phyloP scores from a whole-genome alignment of 2,797 vertebrate genomes.

The Salarias fasciatus region DNA sequence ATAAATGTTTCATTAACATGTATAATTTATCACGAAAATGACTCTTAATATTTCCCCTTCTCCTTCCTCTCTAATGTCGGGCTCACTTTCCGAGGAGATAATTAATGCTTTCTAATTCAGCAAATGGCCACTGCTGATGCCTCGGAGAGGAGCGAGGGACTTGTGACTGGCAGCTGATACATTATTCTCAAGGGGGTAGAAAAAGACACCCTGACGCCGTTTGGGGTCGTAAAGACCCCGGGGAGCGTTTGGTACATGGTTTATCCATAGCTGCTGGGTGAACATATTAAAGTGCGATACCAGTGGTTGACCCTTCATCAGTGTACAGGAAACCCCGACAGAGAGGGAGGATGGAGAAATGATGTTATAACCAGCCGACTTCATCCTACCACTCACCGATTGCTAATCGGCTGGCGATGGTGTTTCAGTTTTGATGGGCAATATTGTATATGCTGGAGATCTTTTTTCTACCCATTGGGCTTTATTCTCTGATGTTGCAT shows the following conservation, averaged over 20 bases:
- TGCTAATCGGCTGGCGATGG: too few relatives aligned
- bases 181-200: slow-evolving; percentile 42
- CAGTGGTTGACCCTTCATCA: slow-evolving; percentile 18
- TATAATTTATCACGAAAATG: slow-evolving; percentile 73
- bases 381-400: too few relatives aligned
- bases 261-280: slow-evolving; percentile 9
- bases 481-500: too few relatives aligned
- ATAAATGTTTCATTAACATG: slow-evolving; percentile 75
- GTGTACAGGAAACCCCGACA: not conserved
- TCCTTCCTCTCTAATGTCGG: slow-evolving; percentile 56
- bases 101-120: slow-evolving; percentile 76
- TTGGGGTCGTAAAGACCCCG: slow-evolving; percentile 42
- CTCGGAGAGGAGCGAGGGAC: slow-evolving; percentile 32
- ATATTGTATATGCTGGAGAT: too few relatives aligned
- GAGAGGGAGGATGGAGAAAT: not conserved
- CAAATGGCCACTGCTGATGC: slow-evolving; percentile 62
- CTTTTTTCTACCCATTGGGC: too few relatives aligned
- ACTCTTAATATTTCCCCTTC: slow-evolving; percentile 57
- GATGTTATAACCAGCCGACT: too few relatives aligned
- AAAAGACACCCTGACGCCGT: slow-evolving; percentile 30
- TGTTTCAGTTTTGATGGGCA: too few relatives aligned
- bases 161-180: slow-evolving; percentile 50
- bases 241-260: slow-evolving; percentile 3
- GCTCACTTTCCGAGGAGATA: slow-evolving; percentile 59
- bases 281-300: slow-evolving; percentile 16